A percentile compares a stretch with the other conserved stretches of the same genome.
Evolutionary conservation across 2,113 vertebrate genomes (phyloP).

Genomic region (Anguilla rostrata): DNA sequence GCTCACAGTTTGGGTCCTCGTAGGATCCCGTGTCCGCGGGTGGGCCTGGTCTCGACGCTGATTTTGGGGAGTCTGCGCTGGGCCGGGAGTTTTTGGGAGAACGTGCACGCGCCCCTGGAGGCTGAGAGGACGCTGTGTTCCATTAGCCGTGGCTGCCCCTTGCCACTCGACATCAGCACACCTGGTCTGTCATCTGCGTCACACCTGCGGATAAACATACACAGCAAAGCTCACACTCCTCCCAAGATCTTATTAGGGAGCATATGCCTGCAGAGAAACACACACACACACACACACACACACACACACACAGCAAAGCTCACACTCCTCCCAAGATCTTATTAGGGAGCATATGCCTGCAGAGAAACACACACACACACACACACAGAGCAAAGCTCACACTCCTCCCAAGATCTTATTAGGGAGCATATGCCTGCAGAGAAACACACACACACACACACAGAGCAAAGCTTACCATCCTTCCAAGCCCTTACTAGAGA

Average conservation of each 20-base stretch:
- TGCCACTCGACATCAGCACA: slow-evolving; percentile 35
- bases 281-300: too few species aligned
- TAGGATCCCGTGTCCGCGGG: slow-evolving; percentile 54
- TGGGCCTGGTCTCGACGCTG: slow-evolving; percentile 54
- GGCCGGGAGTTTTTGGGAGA: slow-evolving; percentile 58
- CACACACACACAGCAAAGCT: too few species aligned
- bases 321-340: too few species aligned
- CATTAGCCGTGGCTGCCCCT: slow-evolving; percentile 46
- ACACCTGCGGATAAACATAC: slow-evolving; percentile 51
- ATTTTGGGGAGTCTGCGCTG: slow-evolving; percentile 66
- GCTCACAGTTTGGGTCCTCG: slow-evolving; percentile 72
- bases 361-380: too few species aligned
- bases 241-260: background rate
- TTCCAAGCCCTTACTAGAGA: too few species aligned
- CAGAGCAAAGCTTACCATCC: too few species aligned
- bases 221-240: background rate
- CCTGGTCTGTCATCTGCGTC: slow-evolving; percentile 65
- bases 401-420: too few species aligned
- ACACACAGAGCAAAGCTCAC: too few species aligned
- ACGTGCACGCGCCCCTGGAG: slow-evolving; percentile 40
- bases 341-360: too few species aligned
- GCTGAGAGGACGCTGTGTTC: slow-evolving; percentile 49
- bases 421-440: too few species aligned
- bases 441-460: too few species aligned
- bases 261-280: background rate